Evolutionary conservation across 2,888 invertebrate species (phyloP), one percentile per base, ranked within the genome.

Genomic region (Cosmopolites sordidus): DNA sequence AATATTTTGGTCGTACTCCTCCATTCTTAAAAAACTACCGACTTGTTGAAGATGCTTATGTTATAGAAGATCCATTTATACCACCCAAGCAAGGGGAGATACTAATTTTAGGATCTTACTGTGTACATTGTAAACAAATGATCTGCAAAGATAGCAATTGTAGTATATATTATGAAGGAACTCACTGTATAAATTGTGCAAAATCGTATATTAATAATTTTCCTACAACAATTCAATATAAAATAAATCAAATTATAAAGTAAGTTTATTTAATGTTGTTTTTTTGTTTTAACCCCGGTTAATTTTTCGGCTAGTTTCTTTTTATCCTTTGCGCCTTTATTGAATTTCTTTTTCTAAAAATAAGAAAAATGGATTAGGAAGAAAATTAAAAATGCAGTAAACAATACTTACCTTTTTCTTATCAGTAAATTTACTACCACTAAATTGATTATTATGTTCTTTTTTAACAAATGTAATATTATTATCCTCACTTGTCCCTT

Each of bases 31-130:
- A 82, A 59, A 80, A 83, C 51, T 76, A 89, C 33, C 71, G 75
- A 29, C 81, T 91, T 49, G 75, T 79, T 60, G 89, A 90, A 69
- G 81, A 88, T 27, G 84, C 83, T 56, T 94, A 86, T 71, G 73
- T 92, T 0, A 86, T 89, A 81, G 87, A 86, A 66, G 92, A 93
- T 74, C 93, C 93, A 0, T 93, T 92, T 68, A 81, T 83, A 64
- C 80, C 86, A 1, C 83, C 84, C 4, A 83, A 83, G 49, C 83
- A 81, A 69, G 83, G 86, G n/a, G 87, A 91, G 72, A 84, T 85
- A 65, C 74, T 91, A 56, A 78, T 90, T 2, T 67, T 93, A 14
- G 94, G 93, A 1, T 78, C 84, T 9, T 83, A 89, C 67, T 93
- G 93, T 73, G 73, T 76, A 16, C 64, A 77, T 15, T 94, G 94